phyloP scores from a whole-genome alignment of 2,888 invertebrate genomes.

The Cheilosia pagana region DNA sequence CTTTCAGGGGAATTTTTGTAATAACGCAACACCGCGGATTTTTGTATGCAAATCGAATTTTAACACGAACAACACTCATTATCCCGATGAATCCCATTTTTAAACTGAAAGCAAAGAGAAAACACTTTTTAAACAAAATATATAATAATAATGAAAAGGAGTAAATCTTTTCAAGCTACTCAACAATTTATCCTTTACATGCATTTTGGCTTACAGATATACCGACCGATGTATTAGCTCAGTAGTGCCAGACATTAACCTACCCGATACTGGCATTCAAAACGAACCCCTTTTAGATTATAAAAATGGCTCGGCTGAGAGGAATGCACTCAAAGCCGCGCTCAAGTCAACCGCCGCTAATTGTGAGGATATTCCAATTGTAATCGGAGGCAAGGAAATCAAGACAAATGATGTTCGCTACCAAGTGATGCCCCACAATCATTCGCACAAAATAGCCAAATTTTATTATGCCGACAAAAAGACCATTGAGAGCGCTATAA shows the following conservation, averaged over 20 bases:
- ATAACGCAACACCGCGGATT: not conserved
- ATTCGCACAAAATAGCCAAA: constrained; percentile 93
- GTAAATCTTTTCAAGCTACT: no score
- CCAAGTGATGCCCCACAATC: constrained; percentile 96
- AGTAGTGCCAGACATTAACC: constrained; percentile 87
- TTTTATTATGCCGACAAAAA: constrained; percentile 96
- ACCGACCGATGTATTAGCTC: constrained; percentile 85
- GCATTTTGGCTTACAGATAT: constrained; percentile 21
- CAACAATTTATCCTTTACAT: not conserved
- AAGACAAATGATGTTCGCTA: constrained; percentile 88
- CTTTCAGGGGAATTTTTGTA: not conserved
- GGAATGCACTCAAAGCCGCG: constrained; percentile 88
- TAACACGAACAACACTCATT: no score
- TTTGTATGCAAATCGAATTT: not conserved
- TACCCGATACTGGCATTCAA: constrained; percentile 87
- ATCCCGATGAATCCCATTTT: no score
- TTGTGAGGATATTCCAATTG: constrained; percentile 95
- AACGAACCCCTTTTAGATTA: constrained; percentile 94
- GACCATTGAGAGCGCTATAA: constrained; percentile 93
- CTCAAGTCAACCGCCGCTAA: constrained; percentile 87
- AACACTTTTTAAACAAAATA: no score
- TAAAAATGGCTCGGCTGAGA: constrained; percentile 91
- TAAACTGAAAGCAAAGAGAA: no score
- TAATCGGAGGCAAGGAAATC: constrained; percentile 96
- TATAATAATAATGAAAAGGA: no score